Evolutionary conservation across 2,113 vertebrate species (phyloP).

Genomic region (Fulica atra): DNA sequence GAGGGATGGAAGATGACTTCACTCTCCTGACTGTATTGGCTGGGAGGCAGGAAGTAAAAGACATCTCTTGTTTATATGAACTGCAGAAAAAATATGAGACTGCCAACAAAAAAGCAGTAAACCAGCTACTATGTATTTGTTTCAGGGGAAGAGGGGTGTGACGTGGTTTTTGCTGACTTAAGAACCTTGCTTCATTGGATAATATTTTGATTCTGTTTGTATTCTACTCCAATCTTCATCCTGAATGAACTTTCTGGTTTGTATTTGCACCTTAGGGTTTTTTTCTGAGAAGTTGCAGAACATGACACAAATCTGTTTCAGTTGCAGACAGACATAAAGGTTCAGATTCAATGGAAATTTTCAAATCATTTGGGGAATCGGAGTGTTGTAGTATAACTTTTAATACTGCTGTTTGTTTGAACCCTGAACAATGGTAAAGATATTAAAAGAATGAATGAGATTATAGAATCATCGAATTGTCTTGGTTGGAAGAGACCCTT

Average conservation of each 20-base stretch:
- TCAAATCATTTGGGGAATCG: fast-evolving
- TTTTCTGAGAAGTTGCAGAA: neutral
- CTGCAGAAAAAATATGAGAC: neutral
- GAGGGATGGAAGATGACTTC: neutral
- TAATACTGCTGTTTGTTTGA: neutral
- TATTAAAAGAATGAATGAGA: neutral
- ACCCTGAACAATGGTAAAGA: neutral
- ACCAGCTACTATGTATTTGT: neutral
- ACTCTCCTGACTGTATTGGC: neutral
- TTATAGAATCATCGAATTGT: no score
- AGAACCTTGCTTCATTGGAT: neutral
- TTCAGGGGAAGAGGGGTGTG: neutral
- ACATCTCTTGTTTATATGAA: neutral
- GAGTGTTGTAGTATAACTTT: neutral
- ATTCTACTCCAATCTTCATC: neutral
- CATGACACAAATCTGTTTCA: neutral
- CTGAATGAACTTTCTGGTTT: neutral
- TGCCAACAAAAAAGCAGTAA: neutral
- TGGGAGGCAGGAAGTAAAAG: neutral
- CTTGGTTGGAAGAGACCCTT: no score
- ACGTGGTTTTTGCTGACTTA: neutral
- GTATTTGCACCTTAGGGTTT: neutral
- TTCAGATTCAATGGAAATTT: neutral
- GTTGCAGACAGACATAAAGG: neutral
- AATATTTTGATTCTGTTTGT: neutral